phyloP scores from a whole-genome alignment of 2,797 vertebrate species.

The Psittacula derbiana region DNA sequence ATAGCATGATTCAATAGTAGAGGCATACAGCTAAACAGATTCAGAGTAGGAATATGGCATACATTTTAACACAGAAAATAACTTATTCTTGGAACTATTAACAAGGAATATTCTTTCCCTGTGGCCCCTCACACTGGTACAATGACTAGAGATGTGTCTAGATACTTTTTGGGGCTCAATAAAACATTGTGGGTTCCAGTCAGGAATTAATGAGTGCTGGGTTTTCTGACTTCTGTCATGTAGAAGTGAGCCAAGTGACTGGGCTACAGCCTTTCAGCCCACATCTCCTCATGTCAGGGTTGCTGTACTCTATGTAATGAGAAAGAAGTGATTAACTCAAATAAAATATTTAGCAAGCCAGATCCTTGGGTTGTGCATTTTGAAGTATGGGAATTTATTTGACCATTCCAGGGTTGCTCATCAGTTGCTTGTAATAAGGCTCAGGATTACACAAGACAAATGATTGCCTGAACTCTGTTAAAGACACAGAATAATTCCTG shows the following conservation, averaged over 20 bases:
- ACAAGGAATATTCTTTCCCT: not conserved
- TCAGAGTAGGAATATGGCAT: not conserved
- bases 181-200: not conserved
- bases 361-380: not conserved
- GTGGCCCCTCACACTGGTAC: not conserved
- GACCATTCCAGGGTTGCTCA: not conserved
- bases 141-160: not conserved
- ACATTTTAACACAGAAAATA: not conserved
- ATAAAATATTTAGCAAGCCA: not conserved
- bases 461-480: not conserved
- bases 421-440: not conserved
- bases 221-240: not conserved
- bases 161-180: not conserved
- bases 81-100: not conserved
- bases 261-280: not conserved
- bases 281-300: not conserved
- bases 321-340: not conserved
- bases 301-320: not conserved
- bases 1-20: not conserved
- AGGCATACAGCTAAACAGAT: not conserved
- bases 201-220: not conserved
- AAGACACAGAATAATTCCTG: not conserved
- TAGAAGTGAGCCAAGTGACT: not conserved
- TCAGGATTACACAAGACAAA: not conserved
- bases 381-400: not conserved